Evolutionary conservation across 2,888 invertebrate species (phyloP).

Genomic region (Glaucopsyche alexis): DNA sequence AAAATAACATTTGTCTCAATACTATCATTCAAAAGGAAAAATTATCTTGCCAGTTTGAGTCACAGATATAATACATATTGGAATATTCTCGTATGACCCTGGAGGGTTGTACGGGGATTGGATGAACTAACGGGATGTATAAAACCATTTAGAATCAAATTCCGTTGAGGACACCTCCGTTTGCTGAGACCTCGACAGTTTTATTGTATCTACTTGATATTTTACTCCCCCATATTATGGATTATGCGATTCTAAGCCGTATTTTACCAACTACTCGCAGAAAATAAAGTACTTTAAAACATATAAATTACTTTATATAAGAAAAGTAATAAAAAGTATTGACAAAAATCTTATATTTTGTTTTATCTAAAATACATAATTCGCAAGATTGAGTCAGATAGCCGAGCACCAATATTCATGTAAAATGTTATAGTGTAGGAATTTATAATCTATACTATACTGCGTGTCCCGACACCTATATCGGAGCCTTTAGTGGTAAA

Average conservation of each 20-base stretch:
- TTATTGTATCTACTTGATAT: conserved; percentile 16
- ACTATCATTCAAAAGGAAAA: not conserved
- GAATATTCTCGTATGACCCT: conserved; percentile 6
- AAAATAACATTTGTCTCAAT: not conserved
- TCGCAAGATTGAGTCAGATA: not conserved
- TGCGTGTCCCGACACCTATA: too few relatives aligned
- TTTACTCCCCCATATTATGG: conserved; percentile 31
- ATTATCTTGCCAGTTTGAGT: not conserved
- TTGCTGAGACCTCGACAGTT: conserved; percentile 10
- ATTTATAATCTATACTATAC: too few relatives aligned
- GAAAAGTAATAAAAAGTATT: too few relatives aligned
- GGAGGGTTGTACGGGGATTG: conserved; percentile 11
- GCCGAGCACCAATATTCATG: not conserved
- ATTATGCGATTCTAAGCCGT: not conserved
- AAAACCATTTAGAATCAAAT: conserved; percentile 24
- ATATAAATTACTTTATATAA: not conserved
- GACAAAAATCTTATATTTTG: too few relatives aligned
- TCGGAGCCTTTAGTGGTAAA: too few relatives aligned
- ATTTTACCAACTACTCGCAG: not conserved
- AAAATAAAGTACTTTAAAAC: too few relatives aligned
- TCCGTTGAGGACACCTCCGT: conserved; percentile 11
- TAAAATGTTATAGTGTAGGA: too few relatives aligned
- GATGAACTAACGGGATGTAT: conserved; percentile 17
- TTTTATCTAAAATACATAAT: not conserved
- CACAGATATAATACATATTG: conserved; percentile 1